Percentiles rank a stretch among this genome's conserved stretches.
These are phyloP conservation scores for Gallinago paraguaiae DNA, from an alignment of 2,113 vertebrate genomes.

Conservation along the genomic window DNA sequence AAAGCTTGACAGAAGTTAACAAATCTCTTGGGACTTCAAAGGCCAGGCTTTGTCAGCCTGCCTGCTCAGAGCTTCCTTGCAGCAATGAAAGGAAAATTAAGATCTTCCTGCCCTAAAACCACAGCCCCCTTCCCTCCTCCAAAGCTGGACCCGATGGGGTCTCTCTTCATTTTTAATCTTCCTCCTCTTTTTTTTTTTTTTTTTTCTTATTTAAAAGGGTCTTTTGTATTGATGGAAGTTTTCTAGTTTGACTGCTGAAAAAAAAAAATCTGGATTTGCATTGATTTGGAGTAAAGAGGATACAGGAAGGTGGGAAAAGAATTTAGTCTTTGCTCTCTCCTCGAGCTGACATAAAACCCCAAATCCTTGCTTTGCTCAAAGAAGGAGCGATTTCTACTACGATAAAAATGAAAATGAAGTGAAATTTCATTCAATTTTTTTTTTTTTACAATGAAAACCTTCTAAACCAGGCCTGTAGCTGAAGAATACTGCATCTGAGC, in stretches of 20 bases:
- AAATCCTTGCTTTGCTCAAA: background rate
- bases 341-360: background rate
- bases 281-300: background rate
- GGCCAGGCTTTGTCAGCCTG: background rate
- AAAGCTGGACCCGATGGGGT: background rate
- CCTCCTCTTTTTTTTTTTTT: background rate
- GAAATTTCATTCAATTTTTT: too few species aligned
- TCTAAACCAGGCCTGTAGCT: background rate
- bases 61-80: background rate
- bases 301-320: background rate
- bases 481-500: background rate
- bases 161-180: background rate
- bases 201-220: background rate
- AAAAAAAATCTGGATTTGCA: background rate
- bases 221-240: background rate
- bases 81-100: background rate
- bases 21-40: slow-evolving; percentile 13
- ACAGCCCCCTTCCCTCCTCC: background rate
- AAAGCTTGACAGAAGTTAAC: background rate
- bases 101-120: background rate
- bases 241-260: background rate
- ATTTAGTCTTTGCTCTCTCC: background rate
- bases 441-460: background rate
- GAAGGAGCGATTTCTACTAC: background rate
- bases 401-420: background rate